These are phyloP conservation scores for Lepus oiostolus DNA, from an alignment of 2,797 vertebrate genomes.

Conservation along the genomic window DNA sequence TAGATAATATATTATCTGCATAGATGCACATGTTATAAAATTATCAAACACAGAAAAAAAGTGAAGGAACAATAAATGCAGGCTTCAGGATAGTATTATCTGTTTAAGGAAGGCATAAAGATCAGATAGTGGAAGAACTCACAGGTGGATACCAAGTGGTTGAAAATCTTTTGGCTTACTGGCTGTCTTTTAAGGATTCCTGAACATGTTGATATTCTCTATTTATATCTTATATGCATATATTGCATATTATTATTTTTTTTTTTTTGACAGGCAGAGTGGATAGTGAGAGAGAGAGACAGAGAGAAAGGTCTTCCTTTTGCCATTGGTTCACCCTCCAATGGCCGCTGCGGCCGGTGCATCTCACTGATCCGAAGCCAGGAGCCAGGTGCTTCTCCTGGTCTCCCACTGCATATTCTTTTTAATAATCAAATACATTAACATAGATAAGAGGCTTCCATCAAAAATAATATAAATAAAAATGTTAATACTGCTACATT, in stretches of 20 bases:
- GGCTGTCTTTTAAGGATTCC: background rate
- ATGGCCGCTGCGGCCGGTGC: too few species aligned
- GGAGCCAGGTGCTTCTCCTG: too few species aligned
- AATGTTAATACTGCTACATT: background rate
- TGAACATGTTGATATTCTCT: background rate
- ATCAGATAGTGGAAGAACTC: background rate
- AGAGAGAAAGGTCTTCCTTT: too few species aligned
- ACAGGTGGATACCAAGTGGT: background rate
- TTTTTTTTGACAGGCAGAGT: too few species aligned
- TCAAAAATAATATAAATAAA: background rate
- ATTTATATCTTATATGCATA: background rate
- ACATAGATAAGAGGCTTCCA: background rate
- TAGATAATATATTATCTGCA: background rate
- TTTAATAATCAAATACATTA: background rate
- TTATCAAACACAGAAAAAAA: background rate
- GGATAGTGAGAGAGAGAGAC: too few species aligned
- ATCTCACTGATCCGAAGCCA: too few species aligned
- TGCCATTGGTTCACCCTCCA: too few species aligned
- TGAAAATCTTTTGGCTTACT: slow-evolving; percentile 14
- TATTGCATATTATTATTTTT: background rate
- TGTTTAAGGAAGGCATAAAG: background rate
- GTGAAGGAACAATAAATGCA: background rate
- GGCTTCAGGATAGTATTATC: background rate
- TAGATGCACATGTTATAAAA: background rate
- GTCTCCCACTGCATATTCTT: background rate